These are phyloP conservation scores for Drosophila tristis DNA, from an alignment of 1,140 invertebrate genomes.

Conservation along the genomic window DNA sequence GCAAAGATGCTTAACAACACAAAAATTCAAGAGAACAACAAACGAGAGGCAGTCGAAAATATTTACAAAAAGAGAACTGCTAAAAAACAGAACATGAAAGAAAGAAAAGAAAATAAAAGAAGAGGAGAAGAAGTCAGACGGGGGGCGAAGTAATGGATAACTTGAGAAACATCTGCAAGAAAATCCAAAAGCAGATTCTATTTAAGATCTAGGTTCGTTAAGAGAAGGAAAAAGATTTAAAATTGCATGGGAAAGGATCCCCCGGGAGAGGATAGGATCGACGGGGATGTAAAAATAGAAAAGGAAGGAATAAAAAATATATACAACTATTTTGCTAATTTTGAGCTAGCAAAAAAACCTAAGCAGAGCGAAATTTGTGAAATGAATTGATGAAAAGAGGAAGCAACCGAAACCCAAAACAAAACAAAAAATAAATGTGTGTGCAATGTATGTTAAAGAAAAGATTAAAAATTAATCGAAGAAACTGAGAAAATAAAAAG, in stretches of 20 bases:
- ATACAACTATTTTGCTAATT: conserved; percentile 46
- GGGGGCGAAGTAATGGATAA: conserved; percentile 4
- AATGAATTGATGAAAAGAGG: conserved; percentile 23
- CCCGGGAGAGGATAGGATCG: conserved; percentile 8
- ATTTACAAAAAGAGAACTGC: conserved; percentile 62
- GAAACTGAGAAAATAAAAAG: conserved; percentile 38
- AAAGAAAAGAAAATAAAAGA: neutral
- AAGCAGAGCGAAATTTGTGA: conserved; percentile 47
- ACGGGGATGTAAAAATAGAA: conserved; percentile 43
- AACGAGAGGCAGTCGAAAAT: conserved; percentile 38
- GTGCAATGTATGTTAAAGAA: conserved; percentile 71
- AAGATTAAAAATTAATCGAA: conserved; percentile 44
- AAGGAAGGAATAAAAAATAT: conserved; percentile 22
- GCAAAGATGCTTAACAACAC: conserved; percentile 32
- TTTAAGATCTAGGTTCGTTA: conserved; percentile 49
- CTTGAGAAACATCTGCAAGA: conserved; percentile 40
- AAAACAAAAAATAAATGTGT: conserved; percentile 46
- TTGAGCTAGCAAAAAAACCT: conserved; percentile 39
- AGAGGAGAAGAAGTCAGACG: conserved; percentile 11
- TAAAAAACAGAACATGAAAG: conserved; percentile 3
- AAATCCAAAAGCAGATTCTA: conserved; percentile 38
- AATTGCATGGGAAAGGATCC: conserved; percentile 22
- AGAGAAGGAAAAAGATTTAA: conserved; percentile 16
- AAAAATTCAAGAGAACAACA: conserved; percentile 22
- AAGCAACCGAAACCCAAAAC: conserved; percentile 19